A percentile compares a stretch with the other conserved stretches of the same genome.
These are phyloP conservation scores for Lapara coniferarum DNA, from an alignment of 2,888 invertebrate genomes.

Conservation along the genomic window DNA sequence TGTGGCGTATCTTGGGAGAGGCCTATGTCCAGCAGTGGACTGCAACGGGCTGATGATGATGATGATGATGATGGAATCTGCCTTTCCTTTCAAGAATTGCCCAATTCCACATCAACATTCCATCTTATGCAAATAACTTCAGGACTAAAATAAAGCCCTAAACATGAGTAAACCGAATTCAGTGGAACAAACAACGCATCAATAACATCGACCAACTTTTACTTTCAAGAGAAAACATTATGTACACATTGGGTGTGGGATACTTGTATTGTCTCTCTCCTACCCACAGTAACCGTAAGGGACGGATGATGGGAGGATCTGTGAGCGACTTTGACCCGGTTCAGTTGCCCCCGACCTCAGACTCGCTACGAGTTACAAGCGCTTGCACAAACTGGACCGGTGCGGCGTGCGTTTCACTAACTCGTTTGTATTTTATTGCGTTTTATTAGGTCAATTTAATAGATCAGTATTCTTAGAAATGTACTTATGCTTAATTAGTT, in stretches of 20 bases:
- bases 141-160: not conserved
- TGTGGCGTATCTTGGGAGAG: too few relatives aligned
- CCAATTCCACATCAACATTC: not conserved
- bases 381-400: slow-evolving; percentile 8
- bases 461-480: too few relatives aligned
- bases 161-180: not conserved
- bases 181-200: not conserved
- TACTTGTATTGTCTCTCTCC: slow-evolving; percentile 33
- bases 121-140: too few relatives aligned
- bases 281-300: slow-evolving; percentile 35
- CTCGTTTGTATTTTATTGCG: not conserved
- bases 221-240: slow-evolving; percentile 11
- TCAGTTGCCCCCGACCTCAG: slow-evolving; percentile 67
- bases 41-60: too few relatives aligned
- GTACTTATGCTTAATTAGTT: too few relatives aligned
- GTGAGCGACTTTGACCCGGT: slow-evolving; percentile 74
- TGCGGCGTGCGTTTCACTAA: not conserved
- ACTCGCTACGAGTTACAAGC: slow-evolving; percentile 9
- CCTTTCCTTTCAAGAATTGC: too few relatives aligned
- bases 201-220: slow-evolving; percentile 13
- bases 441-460: not conserved
- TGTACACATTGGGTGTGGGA: not conserved
- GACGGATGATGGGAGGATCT: slow-evolving; percentile 47
- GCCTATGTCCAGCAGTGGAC: too few relatives aligned
- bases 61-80: too few relatives aligned